Evolutionary conservation across 2,113 vertebrate genomes (phyloP).

Genomic region (Actinemys pallida): DNA sequence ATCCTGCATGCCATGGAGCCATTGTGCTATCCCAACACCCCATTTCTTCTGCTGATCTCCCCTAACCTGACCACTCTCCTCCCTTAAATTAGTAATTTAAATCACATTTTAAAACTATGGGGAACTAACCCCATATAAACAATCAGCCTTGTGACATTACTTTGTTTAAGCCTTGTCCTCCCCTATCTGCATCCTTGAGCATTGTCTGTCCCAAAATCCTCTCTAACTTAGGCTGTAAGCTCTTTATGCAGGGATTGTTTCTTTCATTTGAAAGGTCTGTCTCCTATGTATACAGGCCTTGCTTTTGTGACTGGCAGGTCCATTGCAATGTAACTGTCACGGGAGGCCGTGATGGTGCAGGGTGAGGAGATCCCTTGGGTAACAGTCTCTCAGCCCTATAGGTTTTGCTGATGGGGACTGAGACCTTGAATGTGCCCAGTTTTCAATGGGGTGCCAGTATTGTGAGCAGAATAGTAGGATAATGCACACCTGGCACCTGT

Average conservation of each 20-base stretch:
- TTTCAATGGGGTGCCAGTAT: neutral
- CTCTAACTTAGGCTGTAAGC: neutral
- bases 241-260: neutral
- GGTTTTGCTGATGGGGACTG: no score
- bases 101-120: neutral
- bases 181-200: neutral
- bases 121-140: neutral
- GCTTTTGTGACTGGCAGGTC: neutral
- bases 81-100: neutral
- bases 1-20: neutral
- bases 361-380: neutral
- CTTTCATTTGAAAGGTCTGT: neutral
- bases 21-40: neutral
- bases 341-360: neutral
- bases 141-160: neutral
- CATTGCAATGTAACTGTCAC: neutral
- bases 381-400: neutral
- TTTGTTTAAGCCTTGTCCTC: neutral
- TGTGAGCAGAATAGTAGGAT: neutral
- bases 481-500: neutral
- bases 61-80: neutral
- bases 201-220: neutral
- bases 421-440: neutral
- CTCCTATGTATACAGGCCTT: neutral
- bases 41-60: neutral